Evolutionary conservation across 2,797 vertebrate species (phyloP).

Genomic region (Hippopotamyrus pictus): DNA sequence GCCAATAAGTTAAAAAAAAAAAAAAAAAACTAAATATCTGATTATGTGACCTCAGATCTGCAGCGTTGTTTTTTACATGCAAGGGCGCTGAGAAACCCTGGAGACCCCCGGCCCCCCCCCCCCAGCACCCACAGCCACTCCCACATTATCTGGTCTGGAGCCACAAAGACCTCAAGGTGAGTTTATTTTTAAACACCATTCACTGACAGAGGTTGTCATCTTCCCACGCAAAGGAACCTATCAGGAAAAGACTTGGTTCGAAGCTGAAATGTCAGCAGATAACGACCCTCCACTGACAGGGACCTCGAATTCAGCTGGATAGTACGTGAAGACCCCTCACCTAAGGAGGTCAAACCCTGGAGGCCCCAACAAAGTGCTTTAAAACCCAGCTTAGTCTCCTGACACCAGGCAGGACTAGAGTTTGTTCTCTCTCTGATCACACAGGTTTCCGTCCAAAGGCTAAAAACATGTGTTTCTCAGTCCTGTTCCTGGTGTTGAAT

Average conservation of each 20-base stretch:
- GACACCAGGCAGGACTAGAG: not conserved
- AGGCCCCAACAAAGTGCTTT: not conserved
- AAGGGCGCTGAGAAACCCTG: not conserved
- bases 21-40: not conserved
- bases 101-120: not conserved
- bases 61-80: not conserved
- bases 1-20: not conserved
- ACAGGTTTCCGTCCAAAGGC: not conserved
- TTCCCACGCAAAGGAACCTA: not conserved
- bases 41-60: not conserved
- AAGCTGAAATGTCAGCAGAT: not conserved
- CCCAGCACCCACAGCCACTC: not conserved
- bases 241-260: not conserved
- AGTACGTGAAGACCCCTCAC: not conserved
- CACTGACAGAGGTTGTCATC: not conserved
- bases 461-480: not conserved
- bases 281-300: not conserved
- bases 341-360: not conserved
- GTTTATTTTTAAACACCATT: not conserved
- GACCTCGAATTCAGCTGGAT: not conserved
- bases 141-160: not conserved
- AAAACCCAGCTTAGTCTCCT: not conserved
- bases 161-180: not conserved
- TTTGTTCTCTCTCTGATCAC: not conserved
- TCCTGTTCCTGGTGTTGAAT: not conserved